These are phyloP conservation scores for Tribolium freemani DNA, from an alignment of 2,888 invertebrate genomes.

Conservation along the genomic window DNA sequence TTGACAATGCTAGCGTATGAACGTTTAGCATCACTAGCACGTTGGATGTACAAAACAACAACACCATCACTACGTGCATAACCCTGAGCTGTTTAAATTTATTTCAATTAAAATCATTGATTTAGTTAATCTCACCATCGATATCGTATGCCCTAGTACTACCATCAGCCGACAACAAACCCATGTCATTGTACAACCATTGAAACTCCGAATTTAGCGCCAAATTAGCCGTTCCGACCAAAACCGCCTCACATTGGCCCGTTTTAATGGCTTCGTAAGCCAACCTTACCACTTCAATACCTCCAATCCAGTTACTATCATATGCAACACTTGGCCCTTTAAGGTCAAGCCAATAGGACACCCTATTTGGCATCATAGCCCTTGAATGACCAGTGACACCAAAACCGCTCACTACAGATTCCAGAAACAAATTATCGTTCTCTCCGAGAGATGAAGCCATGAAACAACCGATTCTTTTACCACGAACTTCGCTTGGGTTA, in stretches of 20 bases:
- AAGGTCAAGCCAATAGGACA: slow-evolving; percentile 92
- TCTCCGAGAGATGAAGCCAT: slow-evolving; percentile 68
- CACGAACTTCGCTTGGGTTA: slow-evolving; percentile 66
- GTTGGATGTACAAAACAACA: slow-evolving; percentile 81
- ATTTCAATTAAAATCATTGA: slow-evolving; percentile 1
- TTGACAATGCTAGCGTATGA: slow-evolving; percentile 72
- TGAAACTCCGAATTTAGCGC: slow-evolving; percentile 75
- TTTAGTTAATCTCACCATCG: slow-evolving; percentile 68
- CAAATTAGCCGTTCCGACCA: slow-evolving; percentile 91
- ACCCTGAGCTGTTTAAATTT: slow-evolving; percentile 73
- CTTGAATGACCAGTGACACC: slow-evolving; percentile 82
- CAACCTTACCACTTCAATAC: slow-evolving; percentile 76
- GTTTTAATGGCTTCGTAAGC: slow-evolving; percentile 83
- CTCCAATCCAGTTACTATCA: slow-evolving; percentile 78
- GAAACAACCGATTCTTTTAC: slow-evolving; percentile 66
- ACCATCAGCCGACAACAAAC: slow-evolving; percentile 75
- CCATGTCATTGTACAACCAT: slow-evolving; percentile 74
- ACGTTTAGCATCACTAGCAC: slow-evolving; percentile 70
- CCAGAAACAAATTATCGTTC: slow-evolving; percentile 70
- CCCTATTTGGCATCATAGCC: slow-evolving; percentile 96
- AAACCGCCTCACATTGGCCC: slow-evolving; percentile 90
- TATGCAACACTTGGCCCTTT: slow-evolving; percentile 77
- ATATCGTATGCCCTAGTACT: slow-evolving; percentile 77
- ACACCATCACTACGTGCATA: slow-evolving; percentile 89
- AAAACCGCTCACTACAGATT: slow-evolving; percentile 73